phyloP scores from a whole-genome alignment of 2,113 vertebrate genomes.

The Zosterops hypoxanthus region DNA sequence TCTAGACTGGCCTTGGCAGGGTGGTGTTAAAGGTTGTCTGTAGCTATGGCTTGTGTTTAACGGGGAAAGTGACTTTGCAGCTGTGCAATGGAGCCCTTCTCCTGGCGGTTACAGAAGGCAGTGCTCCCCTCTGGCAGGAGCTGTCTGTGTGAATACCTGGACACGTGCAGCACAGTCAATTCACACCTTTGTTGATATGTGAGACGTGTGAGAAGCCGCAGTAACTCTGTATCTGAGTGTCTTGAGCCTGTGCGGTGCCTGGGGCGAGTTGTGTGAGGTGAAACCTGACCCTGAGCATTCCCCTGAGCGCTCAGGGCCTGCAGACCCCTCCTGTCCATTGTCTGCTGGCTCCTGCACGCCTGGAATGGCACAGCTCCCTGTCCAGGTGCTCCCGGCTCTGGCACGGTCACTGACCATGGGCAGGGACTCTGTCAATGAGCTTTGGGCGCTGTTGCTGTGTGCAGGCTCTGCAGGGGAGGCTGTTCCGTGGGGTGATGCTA shows the following conservation, averaged over 20 bases:
- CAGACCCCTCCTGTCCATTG: fast-evolving
- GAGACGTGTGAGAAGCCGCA: neutral
- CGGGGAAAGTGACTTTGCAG: neutral
- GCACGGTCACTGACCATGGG: fast-evolving
- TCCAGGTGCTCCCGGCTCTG: fast-evolving
- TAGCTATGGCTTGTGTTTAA: neutral
- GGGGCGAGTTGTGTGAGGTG: fast-evolving
- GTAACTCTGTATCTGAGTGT: neutral
- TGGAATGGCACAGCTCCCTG: fast-evolving
- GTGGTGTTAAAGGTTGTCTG: fast-evolving
- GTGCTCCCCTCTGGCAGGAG: neutral
- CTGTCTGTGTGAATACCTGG: neutral
- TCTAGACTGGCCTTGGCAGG: neutral
- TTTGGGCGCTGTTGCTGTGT: fast-evolving
- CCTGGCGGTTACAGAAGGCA: neutral
- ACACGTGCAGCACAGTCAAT: neutral
- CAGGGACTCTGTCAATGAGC: fast-evolving
- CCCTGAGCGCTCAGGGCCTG: neutral
- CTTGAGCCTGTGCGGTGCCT: fast-evolving
- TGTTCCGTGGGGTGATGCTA: fast-evolving
- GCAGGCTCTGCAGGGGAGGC: neutral
- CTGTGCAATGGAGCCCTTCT: fast-evolving
- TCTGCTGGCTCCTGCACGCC: fast-evolving
- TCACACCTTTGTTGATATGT: neutral
- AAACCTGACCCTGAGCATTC: neutral